These are phyloP conservation scores for Oasisia sp. DNA, from an alignment of 2,888 invertebrate species.

Conservation along the genomic window DNA sequence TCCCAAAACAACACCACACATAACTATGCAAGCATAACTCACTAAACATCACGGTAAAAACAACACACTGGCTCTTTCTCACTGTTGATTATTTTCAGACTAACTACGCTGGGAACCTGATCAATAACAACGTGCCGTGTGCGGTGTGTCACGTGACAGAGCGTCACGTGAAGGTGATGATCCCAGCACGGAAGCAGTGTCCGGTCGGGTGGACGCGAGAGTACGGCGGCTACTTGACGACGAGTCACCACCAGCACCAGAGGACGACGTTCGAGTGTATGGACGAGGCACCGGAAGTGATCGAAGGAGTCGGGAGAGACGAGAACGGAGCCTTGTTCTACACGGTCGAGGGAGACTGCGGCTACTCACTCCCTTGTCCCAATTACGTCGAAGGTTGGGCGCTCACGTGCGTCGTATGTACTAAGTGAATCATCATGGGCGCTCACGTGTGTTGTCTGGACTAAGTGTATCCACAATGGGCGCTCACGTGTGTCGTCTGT, in stretches of 20 bases:
- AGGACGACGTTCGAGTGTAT: constrained; percentile 39
- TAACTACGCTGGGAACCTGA: constrained; percentile 19
- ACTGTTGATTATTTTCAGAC: background rate
- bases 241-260: constrained; percentile 29
- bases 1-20: too few species aligned
- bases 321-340: constrained; percentile 41
- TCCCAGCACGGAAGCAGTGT: constrained; percentile 41
- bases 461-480: background rate
- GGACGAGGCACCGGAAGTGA: constrained; percentile 41
- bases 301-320: constrained; percentile 34
- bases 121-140: constrained; percentile 41
- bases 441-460: too few species aligned
- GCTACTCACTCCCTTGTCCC: constrained; percentile 44
- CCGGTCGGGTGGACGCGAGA: constrained; percentile 42
- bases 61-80: too few species aligned
- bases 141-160: constrained; percentile 37
- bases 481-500: too few species aligned
- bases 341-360: constrained; percentile 41
- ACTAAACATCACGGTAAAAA: too few species aligned
- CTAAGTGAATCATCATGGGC: constrained; percentile 26
- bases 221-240: constrained; percentile 44
- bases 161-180: constrained; percentile 37
- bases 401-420: constrained; percentile 46
- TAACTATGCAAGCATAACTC: too few species aligned
- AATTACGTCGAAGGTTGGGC: constrained; percentile 40